Evolutionary conservation across 2,797 vertebrate genomes (phyloP).

Genomic region (Characodon lateralis): DNA sequence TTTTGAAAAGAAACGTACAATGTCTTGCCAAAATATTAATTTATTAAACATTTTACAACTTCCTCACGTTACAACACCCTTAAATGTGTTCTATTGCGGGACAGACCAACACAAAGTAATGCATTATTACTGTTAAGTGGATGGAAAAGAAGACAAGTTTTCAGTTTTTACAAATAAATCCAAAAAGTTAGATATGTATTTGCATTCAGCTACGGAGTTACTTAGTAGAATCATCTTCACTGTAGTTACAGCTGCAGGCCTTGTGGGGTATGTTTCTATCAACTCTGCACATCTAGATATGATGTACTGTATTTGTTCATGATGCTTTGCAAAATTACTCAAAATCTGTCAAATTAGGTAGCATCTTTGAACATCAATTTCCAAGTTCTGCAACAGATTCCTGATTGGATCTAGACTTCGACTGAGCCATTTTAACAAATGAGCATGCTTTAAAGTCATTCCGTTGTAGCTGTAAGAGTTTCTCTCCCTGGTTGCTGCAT

Average conservation of each 20-base stretch:
- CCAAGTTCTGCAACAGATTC: too few species aligned
- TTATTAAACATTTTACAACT: too few species aligned
- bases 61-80: too few species aligned
- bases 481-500: constrained; percentile 2
- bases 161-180: too few species aligned
- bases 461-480: not conserved
- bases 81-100: too few species aligned
- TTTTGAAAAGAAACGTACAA: not conserved
- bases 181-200: not conserved
- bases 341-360: too few species aligned
- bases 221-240: not conserved
- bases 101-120: too few species aligned
- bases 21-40: not conserved
- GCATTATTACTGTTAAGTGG: too few species aligned
- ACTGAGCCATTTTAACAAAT: not conserved
- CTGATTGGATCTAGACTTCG: too few species aligned
- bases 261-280: not conserved
- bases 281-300: not conserved
- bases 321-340: not conserved
- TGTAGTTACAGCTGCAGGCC: not conserved
- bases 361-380: too few species aligned
- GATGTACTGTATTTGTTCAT: not conserved
- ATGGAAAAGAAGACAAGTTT: too few species aligned
- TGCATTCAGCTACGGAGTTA: not conserved
- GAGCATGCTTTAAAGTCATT: not conserved